Conservation (phyloP, 35 echinoderm and acorn worm genomes). For the Ophioderma brevispina region DNA sequence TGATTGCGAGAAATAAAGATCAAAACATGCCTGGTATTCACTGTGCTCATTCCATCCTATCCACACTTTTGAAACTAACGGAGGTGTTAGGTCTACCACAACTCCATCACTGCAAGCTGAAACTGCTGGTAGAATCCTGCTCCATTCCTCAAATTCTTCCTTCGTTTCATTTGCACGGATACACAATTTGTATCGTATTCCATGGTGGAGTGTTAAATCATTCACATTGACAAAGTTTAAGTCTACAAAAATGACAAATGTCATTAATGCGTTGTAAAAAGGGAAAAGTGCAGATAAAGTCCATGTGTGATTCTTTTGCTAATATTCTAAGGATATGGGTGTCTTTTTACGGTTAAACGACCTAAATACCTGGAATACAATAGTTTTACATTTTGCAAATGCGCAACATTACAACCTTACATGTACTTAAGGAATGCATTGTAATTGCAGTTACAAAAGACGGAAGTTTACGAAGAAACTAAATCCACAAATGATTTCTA, state of each 20-base stretch:
- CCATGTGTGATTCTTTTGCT: too few species aligned
- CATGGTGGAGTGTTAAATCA: not conserved
- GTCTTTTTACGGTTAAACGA: not conserved
- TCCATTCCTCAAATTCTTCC: not conserved
- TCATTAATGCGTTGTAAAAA: too few species aligned
- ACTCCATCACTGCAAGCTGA: conserved; percentile 53
- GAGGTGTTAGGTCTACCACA: conserved; percentile 43
- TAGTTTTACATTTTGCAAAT: too few species aligned
- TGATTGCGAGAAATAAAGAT: too few species aligned
- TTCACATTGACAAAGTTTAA: conserved; percentile 14
- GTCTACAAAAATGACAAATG: too few species aligned
- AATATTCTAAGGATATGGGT: not conserved
- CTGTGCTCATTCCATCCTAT: conserved; percentile 18
- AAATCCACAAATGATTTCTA: too few species aligned
- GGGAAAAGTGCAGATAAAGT: too few species aligned
- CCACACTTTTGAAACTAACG: conserved; percentile 15
- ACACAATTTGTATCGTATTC: conserved; percentile 12
- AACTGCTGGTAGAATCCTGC: not conserved
- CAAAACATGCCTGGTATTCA: conserved; percentile 24
- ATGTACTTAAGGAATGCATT: too few species aligned
- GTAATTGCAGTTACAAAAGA: too few species aligned
- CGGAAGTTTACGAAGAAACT: too few species aligned
- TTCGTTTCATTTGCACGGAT: not conserved
- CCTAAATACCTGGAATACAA: too few species aligned
- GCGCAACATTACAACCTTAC: too few species aligned